Conservation (phyloP, 2,888 invertebrate genomes). For the Drosophila yooni region DNA sequence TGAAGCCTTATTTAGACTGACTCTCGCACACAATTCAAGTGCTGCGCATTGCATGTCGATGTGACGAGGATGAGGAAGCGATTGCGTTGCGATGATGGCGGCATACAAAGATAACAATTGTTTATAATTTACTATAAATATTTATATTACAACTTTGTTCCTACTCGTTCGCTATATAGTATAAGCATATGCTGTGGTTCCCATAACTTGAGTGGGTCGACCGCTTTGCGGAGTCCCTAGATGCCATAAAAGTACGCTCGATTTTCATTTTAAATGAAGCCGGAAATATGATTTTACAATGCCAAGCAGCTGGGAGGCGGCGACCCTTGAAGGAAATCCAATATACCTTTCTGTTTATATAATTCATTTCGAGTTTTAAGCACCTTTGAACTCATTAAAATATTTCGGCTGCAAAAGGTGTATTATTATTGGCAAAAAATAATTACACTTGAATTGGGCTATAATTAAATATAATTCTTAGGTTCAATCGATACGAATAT, state of each 20-base stretch:
- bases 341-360: conserved; percentile 3
- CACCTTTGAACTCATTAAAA: neutral
- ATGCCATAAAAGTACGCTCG: conserved; percentile 8
- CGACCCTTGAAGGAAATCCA: neutral
- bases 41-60: conserved; percentile 52
- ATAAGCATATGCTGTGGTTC: conserved; percentile 44
- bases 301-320: neutral
- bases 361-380: conserved; percentile 15
- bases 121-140: conserved; percentile 62
- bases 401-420: too few relatives aligned
- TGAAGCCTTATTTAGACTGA: conserved; percentile 34
- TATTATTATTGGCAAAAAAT: neutral
- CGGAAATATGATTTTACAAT: conserved; percentile 14
- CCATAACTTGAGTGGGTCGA: conserved; percentile 20
- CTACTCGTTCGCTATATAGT: conserved; percentile 15
- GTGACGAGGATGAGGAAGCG: conserved; percentile 19
- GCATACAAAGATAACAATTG: conserved; percentile 69
- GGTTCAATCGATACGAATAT: neutral
- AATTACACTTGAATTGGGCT: neutral
- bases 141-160: conserved; percentile 50
- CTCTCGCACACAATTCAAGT: conserved; percentile 31
- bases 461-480: neutral
- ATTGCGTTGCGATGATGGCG: conserved; percentile 44
- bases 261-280: conserved; percentile 57
- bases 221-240: neutral